Base-by-base conservation (phyloP, 2,888 invertebrate genomes). In the Parasteatoda lunata region DNA sequence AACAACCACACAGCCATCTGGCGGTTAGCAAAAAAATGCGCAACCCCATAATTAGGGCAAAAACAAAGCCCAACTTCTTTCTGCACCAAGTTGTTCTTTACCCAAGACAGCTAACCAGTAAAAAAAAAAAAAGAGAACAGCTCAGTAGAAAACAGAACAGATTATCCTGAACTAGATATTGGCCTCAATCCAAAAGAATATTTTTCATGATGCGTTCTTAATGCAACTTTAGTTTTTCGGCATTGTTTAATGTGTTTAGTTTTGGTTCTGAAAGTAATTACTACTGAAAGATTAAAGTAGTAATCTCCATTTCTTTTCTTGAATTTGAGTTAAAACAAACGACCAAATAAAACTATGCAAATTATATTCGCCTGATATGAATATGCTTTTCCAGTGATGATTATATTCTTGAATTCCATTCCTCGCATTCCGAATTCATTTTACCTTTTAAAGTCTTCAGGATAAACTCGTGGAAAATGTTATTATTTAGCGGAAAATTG, bases 1-100 rank as follows among this genome's bases (percentile, higher is more conserved):
- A 65, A 77, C 54, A 52, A 48, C 48, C 54, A 71, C 83, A 69
- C 48, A 9, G 76, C 82, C 82, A 82, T 82, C 82, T 82, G 82
- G 77, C n/a, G 48, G 66, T 30, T 51, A 47, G 51, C 65, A 77
- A 66, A 77, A 71, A 68, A 75, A 68, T 47, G 64, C 30, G n/a
- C 66, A 77, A 69, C 30, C 54, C 54, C 6, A 70, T 72, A 66
- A 77, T 77, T 84, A 71, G 73, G 66, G 45, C 51, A 13, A 47
- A 9, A 13, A 13, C 11, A 47, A 64, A 48, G 64, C n/a, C 65
- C 3, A 54, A 48, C 59, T 59, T 13, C 59, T 48, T 47, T 65
- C 45, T 65, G n/a, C 47, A 9, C 76, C 65, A 77, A 69, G 66
- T 77, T 66, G 52, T 77, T 68, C 68, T 68, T 77, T 68, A 77